phyloP scores from a whole-genome alignment of 1,140 invertebrate species.

The Agrilus planipennis region DNA sequence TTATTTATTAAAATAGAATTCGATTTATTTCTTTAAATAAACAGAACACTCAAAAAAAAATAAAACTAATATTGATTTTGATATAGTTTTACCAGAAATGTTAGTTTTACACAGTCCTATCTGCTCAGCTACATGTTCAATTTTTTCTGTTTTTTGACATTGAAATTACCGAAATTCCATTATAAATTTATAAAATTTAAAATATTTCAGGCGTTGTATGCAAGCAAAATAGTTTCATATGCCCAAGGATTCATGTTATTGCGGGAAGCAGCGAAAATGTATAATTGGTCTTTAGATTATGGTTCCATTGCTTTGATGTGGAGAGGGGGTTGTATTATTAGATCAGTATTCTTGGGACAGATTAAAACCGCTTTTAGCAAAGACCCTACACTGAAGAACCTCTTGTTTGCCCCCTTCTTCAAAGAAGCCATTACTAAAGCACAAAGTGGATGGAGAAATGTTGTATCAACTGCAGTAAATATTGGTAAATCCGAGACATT shows the following conservation, averaged over 20 bases:
- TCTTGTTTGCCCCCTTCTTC: conserved; percentile 95
- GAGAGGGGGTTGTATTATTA: conserved; percentile 98
- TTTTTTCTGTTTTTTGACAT: no score
- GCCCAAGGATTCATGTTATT: conserved; percentile 99
- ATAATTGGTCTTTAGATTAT: conserved; percentile 94
- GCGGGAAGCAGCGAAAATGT: conserved; percentile 80
- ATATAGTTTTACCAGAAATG: no score
- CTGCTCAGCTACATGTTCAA: no score
- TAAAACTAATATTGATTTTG: no score
- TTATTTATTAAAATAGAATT: no score
- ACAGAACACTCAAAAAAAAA: no score
- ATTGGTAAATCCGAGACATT: conserved; percentile 14
- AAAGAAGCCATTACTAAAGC: conserved; percentile 66
- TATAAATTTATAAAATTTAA: not conserved
- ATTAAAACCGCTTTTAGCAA: conserved; percentile 94
- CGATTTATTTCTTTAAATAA: no score
- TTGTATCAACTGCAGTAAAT: conserved; percentile 47
- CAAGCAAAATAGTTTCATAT: conserved; percentile 97
- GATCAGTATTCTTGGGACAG: conserved; percentile 91
- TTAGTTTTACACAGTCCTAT: no score
- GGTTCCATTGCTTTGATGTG: conserved; percentile 99
- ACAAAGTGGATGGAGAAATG: conserved; percentile 61
- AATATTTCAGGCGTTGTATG: conserved; percentile 77
- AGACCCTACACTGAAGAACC: conserved; percentile 77
- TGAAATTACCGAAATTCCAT: no score